Base-by-base conservation (phyloP, 2,888 invertebrate genomes). In the Hybos culiciformis region DNA sequence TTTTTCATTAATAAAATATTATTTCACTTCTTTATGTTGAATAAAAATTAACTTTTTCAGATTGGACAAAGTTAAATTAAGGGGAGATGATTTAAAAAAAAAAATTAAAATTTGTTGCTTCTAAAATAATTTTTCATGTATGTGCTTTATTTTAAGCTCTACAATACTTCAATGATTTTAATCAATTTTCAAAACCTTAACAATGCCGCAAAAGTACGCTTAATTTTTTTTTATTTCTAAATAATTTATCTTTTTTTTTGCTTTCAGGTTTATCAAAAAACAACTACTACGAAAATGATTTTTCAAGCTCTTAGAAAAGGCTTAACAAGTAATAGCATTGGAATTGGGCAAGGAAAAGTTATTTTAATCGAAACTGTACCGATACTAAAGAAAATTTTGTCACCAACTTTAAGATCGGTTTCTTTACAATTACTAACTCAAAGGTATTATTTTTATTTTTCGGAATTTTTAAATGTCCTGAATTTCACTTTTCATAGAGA, bases 351-450 rank as follows among this genome's bases (percentile, higher is more conserved):
- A 48, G 66, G 66, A 24, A 50, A 55, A 1, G 63, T 70, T 1
- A 59, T 86, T n/a, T 64, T 76, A 23, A 57, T 81, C 31, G 88
- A 91, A 53, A 63, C 83, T 1, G 58, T 87, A 42, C 85, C 91
- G 0, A 62, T 80, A 29, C 58, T 91, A 37, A 71, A 80, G 3
- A 71, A 76, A 43, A 72, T 91, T 40, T 70, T 91, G 37, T 73
- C 78, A 41, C 91, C 91, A 0, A 67, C 70, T 17, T 67, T 91
- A 33, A 70, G 88, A 39, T 81, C 86, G 0, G 85, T 86, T 38
- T 63, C 67, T 7, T 49, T 60, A 37, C 65, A 67, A 44, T 50
- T 67, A 40, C 45, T 67, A 37, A 60, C 64, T 1, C 56, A 57
- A 31, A 67, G 62, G 65, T 66, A 8, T 23, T 32, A 33, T 15